Percentiles rank a stretch among this genome's conserved stretches.
Evolutionary conservation across 2,113 vertebrate genomes (phyloP).

Genomic region (Andinoacara biseriatus): DNA sequence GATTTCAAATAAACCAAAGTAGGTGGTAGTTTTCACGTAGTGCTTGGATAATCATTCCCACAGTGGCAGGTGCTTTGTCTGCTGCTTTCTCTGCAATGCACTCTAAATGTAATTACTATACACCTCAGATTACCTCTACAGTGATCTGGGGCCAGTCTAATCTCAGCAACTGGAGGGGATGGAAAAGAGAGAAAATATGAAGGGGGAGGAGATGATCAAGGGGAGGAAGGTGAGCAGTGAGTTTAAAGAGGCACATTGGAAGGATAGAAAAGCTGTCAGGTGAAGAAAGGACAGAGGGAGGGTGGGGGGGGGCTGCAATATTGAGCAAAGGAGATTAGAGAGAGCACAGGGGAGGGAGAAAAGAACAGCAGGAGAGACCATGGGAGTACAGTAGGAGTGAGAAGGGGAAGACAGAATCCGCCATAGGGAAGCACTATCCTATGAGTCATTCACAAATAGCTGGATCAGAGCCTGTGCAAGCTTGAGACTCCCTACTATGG

Average conservation of each 20-base stretch:
- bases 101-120: slow-evolving; percentile 29
- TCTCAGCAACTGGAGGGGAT: slow-evolving; percentile 16
- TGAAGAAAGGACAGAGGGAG: slow-evolving; percentile 18
- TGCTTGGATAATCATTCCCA: slow-evolving; percentile 29
- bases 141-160: slow-evolving; percentile 13
- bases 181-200: slow-evolving; percentile 5
- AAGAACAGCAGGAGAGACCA: slow-evolving; percentile 24
- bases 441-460: slow-evolving; percentile 58
- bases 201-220: neutral
- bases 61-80: slow-evolving; percentile 6
- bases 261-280: slow-evolving; percentile 31
- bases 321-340: slow-evolving; percentile 58
- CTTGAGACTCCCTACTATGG: slow-evolving; percentile 27
- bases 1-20: slow-evolving; percentile 25
- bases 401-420: slow-evolving; percentile 20
- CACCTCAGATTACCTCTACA: slow-evolving; percentile 22
- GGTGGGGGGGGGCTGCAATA: slow-evolving; percentile 9
- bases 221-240: slow-evolving; percentile 4
- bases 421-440: slow-evolving; percentile 40
- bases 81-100: neutral
- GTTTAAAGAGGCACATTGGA: slow-evolving; percentile 6
- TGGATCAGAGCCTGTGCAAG: slow-evolving; percentile 37
- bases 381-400: slow-evolving; percentile 27
- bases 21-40: slow-evolving; percentile 9
- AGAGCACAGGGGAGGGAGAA: slow-evolving; percentile 8